These are phyloP conservation scores for Myopa testacea DNA, from an alignment of 2,888 invertebrate species.

Conservation along the genomic window DNA sequence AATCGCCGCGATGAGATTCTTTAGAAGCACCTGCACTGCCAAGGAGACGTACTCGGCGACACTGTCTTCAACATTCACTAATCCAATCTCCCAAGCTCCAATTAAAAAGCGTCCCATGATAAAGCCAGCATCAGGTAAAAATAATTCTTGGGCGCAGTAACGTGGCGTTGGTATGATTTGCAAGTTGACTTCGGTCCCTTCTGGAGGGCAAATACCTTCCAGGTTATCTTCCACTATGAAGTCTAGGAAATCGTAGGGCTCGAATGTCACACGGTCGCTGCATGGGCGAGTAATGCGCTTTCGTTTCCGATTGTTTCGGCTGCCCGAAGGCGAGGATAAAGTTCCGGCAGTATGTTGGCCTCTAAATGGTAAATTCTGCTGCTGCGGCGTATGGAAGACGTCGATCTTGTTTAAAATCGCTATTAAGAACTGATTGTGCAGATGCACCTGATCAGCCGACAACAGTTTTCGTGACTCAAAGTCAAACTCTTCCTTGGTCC, in stretches of 20 bases:
- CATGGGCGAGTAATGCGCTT: constrained; percentile 69
- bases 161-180: constrained; percentile 68
- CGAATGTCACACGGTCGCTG: constrained; percentile 73
- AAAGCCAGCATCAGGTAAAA: constrained; percentile 86
- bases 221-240: constrained; percentile 71
- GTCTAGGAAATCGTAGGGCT: constrained; percentile 73
- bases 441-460: constrained; percentile 78
- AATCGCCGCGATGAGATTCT: constrained; percentile 83
- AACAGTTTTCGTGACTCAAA: constrained; percentile 80
- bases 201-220: constrained; percentile 59
- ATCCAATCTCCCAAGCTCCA: constrained; percentile 89
- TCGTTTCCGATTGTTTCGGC: constrained; percentile 68
- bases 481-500: constrained; percentile 88
- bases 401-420: constrained; percentile 82
- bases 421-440: constrained; percentile 87
- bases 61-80: constrained; percentile 86
- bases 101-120: constrained; percentile 86
- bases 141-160: constrained; percentile 79
- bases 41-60: constrained; percentile 86
- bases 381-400: constrained; percentile 57
- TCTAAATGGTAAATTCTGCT: constrained; percentile 34
- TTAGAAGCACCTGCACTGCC: constrained; percentile 84
- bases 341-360: constrained; percentile 44
- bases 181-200: constrained; percentile 57
- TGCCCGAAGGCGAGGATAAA: constrained; percentile 29